These are phyloP conservation scores for Rynchops niger DNA, from an alignment of 2,113 vertebrate genomes.

Conservation along the genomic window DNA sequence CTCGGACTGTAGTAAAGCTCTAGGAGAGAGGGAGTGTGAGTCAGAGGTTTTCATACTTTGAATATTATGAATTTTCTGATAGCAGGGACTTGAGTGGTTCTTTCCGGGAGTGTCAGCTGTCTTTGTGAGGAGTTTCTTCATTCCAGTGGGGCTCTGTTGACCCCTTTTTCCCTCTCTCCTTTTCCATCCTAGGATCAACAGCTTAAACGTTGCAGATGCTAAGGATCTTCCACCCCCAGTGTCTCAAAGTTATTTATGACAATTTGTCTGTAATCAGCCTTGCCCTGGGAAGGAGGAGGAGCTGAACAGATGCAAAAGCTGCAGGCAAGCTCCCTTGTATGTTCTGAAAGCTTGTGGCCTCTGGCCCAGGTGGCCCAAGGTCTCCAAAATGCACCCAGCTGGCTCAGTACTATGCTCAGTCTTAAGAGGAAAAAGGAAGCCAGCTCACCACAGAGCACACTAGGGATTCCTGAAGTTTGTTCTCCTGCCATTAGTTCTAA, in stretches of 20 bases:
- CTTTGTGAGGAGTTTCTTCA: not conserved
- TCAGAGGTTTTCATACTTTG: not conserved
- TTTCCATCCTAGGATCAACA: not conserved
- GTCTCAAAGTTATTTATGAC: not conserved
- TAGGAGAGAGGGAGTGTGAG: not conserved
- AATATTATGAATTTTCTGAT: not conserved
- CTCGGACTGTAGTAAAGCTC: not conserved
- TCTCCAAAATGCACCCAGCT: not conserved
- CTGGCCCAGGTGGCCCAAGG: not conserved
- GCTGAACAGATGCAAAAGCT: not conserved
- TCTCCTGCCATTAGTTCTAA: not conserved
- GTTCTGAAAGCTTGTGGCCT: not conserved
- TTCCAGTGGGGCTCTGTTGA: not conserved
- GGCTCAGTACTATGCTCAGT: not conserved
- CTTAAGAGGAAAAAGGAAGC: not conserved
- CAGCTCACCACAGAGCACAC: not conserved
- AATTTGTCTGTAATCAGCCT: not conserved
- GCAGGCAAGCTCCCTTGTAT: not conserved
- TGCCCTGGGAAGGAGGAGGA: not conserved
- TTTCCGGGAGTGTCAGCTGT: not conserved
- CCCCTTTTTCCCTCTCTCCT: not conserved
- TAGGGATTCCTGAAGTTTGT: not conserved
- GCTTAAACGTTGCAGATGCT: not conserved
- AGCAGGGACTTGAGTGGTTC: not conserved
- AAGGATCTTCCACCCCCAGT: not conserved